phyloP scores from a whole-genome alignment of 2,113 vertebrate species.

The Halcyon senegalensis region DNA sequence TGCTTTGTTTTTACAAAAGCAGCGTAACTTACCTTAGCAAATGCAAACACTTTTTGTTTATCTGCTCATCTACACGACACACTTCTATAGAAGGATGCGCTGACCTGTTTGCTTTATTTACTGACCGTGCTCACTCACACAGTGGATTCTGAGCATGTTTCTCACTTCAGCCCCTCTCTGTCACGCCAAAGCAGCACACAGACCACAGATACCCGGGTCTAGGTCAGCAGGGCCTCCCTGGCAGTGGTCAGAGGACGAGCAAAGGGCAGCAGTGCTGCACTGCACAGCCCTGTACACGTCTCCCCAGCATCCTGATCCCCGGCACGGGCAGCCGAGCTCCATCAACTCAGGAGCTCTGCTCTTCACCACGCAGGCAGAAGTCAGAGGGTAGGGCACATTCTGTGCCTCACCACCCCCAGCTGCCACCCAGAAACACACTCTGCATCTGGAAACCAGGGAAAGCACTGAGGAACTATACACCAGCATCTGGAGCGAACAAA shows the following conservation, averaged over 20 bases:
- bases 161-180: neutral
- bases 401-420: neutral
- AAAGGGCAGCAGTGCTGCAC: neutral
- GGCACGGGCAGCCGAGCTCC: neutral
- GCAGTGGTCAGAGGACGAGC: neutral
- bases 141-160: neutral
- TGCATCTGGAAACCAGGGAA: neutral
- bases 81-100: neutral
- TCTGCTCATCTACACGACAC: too few species aligned
- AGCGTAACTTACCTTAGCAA: neutral
- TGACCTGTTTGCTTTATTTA: neutral
- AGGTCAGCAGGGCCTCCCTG: neutral
- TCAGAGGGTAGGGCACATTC: too few species aligned
- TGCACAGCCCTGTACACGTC: fast-evolving
- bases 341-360: neutral
- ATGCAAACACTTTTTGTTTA: neutral
- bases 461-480: neutral
- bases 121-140: neutral
- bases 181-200: fast-evolving
- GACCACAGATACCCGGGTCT: fast-evolving
- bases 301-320: too few species aligned
- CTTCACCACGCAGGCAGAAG: too few species aligned
- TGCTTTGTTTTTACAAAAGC: neutral
- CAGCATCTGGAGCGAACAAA: too few species aligned
- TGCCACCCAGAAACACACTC: neutral